Base-by-base conservation (phyloP, 1,140 invertebrate genomes). In the Branchinecta lindahli region DNA sequence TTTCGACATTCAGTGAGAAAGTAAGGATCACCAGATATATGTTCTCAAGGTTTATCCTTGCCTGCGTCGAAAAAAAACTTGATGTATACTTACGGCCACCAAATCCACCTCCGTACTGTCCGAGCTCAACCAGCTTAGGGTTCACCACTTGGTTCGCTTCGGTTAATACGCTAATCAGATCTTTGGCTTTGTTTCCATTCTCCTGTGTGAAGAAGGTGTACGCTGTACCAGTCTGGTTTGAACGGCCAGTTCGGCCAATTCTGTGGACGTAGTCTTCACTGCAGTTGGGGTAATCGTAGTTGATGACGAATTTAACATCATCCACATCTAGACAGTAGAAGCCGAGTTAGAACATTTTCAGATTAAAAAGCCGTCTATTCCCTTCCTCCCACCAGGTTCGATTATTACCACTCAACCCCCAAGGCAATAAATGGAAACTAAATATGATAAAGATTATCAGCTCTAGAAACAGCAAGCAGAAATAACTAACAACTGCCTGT, bases 221-320 rank as follows among this genome's bases (percentile, higher is more conserved):
- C 45, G 96, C 95, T 44, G 95, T 98, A 68, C 96, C 96, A 73
- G 90, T 92, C 73, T 88, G 87, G 78, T 91, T 86, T 68, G 88
- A 91, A 45, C 96, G 85, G 67, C 93, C 96, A 71, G 96, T 99
- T 75, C 96, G 87, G 46, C 96, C 96, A 81, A 99, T 99, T 74
- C 96, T 87, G 81, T 99, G 96, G 76, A 99, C 95, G 79, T 99
- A 99, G 81, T 99, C 96, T 82, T 99, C 96, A 71, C 93, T 95
- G 72, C 92, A 93, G 78, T 91, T 92, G 68, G 96, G 96, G 81
- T 97, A 99, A 81, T 99, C 96, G 84, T 91, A 98, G 82, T 99
- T 99, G 79, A 99, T 94, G 69, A 99, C 96, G 85, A 92, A 98
- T 81, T 96, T 97, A 73, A 99, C 96, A 80, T 98, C 96, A 81